Percentiles rank a stretch among this genome's conserved stretches.
Conservation (phyloP, 1,140 invertebrate species). For the Leguminivora glycinivorella region DNA sequence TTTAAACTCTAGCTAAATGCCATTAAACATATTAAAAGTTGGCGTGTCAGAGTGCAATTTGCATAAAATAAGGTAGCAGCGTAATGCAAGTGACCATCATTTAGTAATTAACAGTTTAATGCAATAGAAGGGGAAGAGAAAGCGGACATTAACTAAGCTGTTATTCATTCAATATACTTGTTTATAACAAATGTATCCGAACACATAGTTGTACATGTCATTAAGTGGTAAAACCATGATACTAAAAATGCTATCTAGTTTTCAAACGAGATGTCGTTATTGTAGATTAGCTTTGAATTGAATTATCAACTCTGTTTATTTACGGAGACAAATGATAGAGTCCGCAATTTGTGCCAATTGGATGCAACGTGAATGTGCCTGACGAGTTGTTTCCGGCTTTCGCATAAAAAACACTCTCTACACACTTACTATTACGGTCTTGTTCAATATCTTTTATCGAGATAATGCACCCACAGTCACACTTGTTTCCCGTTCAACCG, state of each 20-base stretch:
- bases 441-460: constrained; percentile 2
- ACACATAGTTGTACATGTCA: neutral
- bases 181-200: neutral
- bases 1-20: neutral
- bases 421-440: neutral
- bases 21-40: constrained; percentile 12
- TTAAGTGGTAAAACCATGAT: neutral
- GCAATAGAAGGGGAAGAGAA: constrained; percentile 21
- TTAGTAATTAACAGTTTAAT: constrained; percentile 27
- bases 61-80: constrained; percentile 19
- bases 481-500: constrained; percentile 4
- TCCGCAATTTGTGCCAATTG: constrained; percentile 22
- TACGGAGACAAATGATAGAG: constrained; percentile 2
- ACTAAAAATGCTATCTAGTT: neutral
- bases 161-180: neutral
- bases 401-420: constrained; percentile 5
- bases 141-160: constrained; percentile 2
- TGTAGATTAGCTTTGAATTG: neutral
- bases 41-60: constrained; percentile 19
- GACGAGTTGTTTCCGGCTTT: constrained; percentile 18
- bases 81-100: constrained; percentile 22
- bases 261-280: neutral
- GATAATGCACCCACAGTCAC: neutral
- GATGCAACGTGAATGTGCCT: constrained; percentile 7
- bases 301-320: constrained; percentile 4